These are phyloP conservation scores for Balanococcus diminutus DNA, from an alignment of 2,888 invertebrate species.

Conservation along the genomic window DNA sequence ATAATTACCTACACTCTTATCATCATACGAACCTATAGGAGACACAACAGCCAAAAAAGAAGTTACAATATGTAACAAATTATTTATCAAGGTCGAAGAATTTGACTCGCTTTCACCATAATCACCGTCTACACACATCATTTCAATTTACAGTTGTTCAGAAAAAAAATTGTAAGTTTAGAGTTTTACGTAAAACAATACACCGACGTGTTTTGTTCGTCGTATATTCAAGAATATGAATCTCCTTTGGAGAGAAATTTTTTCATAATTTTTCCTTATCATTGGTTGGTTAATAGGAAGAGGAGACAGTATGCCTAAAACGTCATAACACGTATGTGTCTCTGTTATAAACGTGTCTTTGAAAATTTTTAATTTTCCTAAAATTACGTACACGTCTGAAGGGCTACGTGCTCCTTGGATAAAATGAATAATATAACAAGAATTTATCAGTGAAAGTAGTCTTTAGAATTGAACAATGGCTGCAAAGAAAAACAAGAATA, in stretches of 20 bases:
- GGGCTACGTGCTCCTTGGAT: constrained; percentile 1
- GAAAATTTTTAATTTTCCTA: not conserved
- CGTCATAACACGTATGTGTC: not conserved
- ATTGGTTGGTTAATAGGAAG: not conserved
- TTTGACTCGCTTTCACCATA: not conserved
- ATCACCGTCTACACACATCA: not conserved
- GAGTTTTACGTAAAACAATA: not conserved
- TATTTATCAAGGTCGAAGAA: constrained; percentile 1
- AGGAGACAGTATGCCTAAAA: not conserved
- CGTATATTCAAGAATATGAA: not conserved
- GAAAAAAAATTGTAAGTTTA: not conserved
- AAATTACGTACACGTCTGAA: constrained; percentile 1
- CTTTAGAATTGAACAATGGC: constrained; percentile 42
- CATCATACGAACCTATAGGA: no score
- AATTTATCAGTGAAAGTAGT: constrained; percentile 49
- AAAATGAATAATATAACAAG: constrained; percentile 19
- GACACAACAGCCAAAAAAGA: not conserved
- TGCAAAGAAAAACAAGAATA: constrained; percentile 43
- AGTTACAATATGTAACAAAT: not conserved
- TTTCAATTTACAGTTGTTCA: not conserved
- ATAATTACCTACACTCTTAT: no score
- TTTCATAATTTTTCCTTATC: not conserved
- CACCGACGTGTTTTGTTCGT: not conserved
- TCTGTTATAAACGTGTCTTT: not conserved
- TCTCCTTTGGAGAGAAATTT: not conserved